phyloP scores from a whole-genome alignment of 2,113 vertebrate genomes.

The Hemiscyllium ocellatum region DNA sequence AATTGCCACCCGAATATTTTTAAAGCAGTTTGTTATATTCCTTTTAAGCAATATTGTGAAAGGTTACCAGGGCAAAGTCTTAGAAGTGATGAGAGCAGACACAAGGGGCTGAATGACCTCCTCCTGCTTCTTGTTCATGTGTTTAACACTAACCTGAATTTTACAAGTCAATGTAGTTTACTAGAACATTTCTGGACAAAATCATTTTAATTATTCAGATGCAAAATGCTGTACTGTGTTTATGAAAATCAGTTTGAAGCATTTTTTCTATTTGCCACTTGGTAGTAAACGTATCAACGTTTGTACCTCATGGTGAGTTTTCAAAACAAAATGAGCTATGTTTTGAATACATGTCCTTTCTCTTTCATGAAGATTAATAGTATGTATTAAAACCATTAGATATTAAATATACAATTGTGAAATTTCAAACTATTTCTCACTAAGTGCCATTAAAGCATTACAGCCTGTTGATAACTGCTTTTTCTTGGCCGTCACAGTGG shows the following conservation, averaged over 20 bases:
- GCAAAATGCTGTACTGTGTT: not conserved
- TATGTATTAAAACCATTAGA: not conserved
- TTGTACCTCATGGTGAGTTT: not conserved
- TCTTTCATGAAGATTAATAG: not conserved
- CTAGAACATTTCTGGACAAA: not conserved
- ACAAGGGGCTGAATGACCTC: no score
- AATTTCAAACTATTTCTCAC: not conserved
- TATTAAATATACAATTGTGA: not conserved
- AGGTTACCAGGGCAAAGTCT: no score
- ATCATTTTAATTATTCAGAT: not conserved
- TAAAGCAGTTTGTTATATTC: no score
- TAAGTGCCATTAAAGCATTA: not conserved
- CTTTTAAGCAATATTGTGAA: no score
- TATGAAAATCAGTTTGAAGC: not conserved
- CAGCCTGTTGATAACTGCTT: not conserved
- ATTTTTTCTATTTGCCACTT: not conserved
- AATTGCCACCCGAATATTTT: no score
- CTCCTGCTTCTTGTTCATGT: not conserved
- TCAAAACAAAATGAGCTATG: not conserved
- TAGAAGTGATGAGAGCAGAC: no score
- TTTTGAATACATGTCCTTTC: constrained; percentile 38
- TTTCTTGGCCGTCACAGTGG: not conserved
- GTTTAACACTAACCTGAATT: not conserved
- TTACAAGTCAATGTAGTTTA: not conserved
- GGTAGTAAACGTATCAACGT: not conserved